These are phyloP conservation scores for Berghia stephanieae DNA, from an alignment of 1,140 invertebrate species.

Conservation along the genomic window DNA sequence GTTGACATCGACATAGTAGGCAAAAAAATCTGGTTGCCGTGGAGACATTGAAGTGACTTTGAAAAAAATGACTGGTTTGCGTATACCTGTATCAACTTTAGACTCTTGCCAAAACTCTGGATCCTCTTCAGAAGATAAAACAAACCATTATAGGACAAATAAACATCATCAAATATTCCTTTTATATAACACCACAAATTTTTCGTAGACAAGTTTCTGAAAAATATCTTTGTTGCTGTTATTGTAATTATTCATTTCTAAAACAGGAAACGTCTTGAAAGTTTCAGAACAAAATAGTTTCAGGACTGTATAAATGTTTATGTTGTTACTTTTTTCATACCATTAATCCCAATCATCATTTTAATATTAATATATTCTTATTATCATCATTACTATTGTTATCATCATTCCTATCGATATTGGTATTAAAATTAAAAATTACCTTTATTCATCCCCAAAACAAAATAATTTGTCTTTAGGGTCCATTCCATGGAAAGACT, in stretches of 20 bases:
- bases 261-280: not conserved
- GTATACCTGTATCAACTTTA: constrained; percentile 37
- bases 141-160: not conserved
- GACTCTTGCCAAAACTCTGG: constrained; percentile 46
- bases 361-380: too few relatives aligned
- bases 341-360: too few relatives aligned
- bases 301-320: too few relatives aligned
- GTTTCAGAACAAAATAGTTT: not conserved
- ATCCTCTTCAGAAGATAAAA: constrained; percentile 43
- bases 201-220: not conserved
- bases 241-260: not conserved
- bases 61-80: constrained; percentile 51
- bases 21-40: constrained; percentile 33
- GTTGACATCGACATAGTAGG: constrained; percentile 44
- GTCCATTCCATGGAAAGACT: too few relatives aligned
- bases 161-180: not conserved
- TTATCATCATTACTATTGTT: too few relatives aligned
- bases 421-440: too few relatives aligned
- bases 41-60: constrained; percentile 47
- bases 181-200: not conserved
- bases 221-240: not conserved
- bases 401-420: too few relatives aligned
- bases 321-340: too few relatives aligned
- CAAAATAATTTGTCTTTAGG: too few relatives aligned
- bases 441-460: too few relatives aligned